A percentile compares a stretch with the other conserved stretches of the same genome.
These are phyloP conservation scores for Barbus barbus DNA, from an alignment of 2,113 vertebrate genomes.

Conservation along the genomic window DNA sequence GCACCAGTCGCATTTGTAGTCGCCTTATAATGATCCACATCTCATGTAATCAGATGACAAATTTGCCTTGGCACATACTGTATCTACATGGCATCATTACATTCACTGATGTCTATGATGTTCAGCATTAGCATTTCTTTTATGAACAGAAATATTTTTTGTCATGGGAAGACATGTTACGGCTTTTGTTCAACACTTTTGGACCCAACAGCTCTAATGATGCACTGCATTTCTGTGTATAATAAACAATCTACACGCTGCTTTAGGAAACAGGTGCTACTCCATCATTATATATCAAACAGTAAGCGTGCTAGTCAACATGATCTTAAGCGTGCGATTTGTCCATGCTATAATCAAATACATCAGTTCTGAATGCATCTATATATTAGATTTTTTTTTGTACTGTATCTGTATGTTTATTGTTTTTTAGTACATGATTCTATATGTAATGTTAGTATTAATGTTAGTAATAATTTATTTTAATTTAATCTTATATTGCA, in stretches of 20 bases:
- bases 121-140: background rate
- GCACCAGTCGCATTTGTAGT: background rate
- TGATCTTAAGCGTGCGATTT: background rate
- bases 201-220: background rate
- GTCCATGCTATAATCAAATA: background rate
- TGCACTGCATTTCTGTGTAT: background rate
- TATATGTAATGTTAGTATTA: background rate
- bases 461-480: background rate
- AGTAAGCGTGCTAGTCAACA: background rate
- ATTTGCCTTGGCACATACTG: background rate
- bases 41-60: background rate
- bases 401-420: background rate
- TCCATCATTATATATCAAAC: conserved; percentile 1
- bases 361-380: background rate
- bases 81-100: background rate
- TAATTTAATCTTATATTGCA: background rate
- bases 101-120: background rate
- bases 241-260: background rate
- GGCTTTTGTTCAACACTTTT: background rate
- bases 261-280: background rate
- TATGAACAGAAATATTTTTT: background rate
- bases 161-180: background rate
- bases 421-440: background rate
- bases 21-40: background rate
- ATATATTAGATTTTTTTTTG: background rate